Base-by-base conservation (phyloP, 2,888 invertebrate genomes). In the Muschampia plurimacula region DNA sequence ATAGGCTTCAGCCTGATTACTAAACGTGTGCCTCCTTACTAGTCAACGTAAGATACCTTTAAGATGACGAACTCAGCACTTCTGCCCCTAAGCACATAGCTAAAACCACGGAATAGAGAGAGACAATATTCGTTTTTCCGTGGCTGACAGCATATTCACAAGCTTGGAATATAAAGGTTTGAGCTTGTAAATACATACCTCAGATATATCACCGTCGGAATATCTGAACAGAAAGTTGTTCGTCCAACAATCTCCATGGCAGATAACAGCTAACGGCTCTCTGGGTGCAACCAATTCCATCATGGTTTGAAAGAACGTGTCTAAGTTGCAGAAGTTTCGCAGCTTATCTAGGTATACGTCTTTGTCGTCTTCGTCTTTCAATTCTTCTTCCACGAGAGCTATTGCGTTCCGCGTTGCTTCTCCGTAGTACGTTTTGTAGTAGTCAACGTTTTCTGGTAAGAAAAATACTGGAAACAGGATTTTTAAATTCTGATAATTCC, bases 211-310 rank as follows among this genome's bases (percentile, higher is more conserved):
- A 0, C 93, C 95, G 71, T 90, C 88, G 6, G 92, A 89, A 77
- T 96, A 96, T 77, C 95, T 93, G 81, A 96, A 97, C 32, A 97
- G 84, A 80, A 97, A 95, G 84, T 97, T 97, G 80, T 97, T 97
- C 0, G 96, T 96, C 97, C 97, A 97, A 82, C 96, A 97, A 78
- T 97, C 97, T 0, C 97, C 97, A 79, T 97, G 97, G 69, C 96
- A 96, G 77, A 97, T 96, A 2, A 97, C 96, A 0, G 96, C 96
- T 60, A 97, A 83, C 0, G 96, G 95, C 57, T 96, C 96, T 77
- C 94, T 93, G 0, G 95, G 94, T 2, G 95, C 92, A 0, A 96
- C 96, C 79, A 96, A 84, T 39, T 96, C 94, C 73, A 96, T 94
- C 97, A 97, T 97, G 41, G 95, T 95, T 8, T 94, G 93, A 83